Evolutionary conservation across 2,888 invertebrate species (phyloP), one percentile per base, ranked within the genome.

Genomic region (Holacanthella duospinosa): DNA sequence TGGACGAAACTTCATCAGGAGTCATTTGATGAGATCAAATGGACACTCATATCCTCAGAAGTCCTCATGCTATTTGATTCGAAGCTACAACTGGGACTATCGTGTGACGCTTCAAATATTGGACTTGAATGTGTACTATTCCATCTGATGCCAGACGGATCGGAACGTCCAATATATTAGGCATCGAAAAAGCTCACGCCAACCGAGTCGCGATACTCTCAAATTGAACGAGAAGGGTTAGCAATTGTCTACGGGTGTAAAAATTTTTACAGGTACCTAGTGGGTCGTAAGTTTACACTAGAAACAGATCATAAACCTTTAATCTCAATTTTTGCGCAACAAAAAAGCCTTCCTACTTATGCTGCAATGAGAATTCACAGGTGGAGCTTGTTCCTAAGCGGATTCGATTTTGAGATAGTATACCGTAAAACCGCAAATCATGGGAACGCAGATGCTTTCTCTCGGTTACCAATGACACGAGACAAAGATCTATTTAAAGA

Each of bases 211-310:
- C 74, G 72, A 77, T 76, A 74, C 70, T 76, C 66, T 29, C 75
- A 76, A 66, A 74, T 74, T 1, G 71, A 75, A 67, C 74, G 74
- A 64, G 72, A 75, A 71, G 76, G 77, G 29, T 68, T 76, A 29
- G 69, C 75, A 19, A 65, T 78, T 3, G 73, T 78, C n/a, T 79
- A 74, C 64, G 77, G 75, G 1, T 74, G 77, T 1, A 72, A 74
- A 28, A 75, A 75, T 68, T 79, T 78, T 70, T 75, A 77, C 60
- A 71, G 75, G 27, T 79, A 76, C 66, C 55, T 79, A 0, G 76
- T 71, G 64, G 78, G 77, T 1, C 68, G 75, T 19, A 68, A 74
- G n/a, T 80, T 80, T 67, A 76, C 75, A 1, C 67, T 76, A 3
- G 43, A 74, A 2, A 77, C 75, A 1, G 75, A 77, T 65, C 74